Conservation (phyloP, 2,888 invertebrate genomes). For the Graphium colonna region DNA sequence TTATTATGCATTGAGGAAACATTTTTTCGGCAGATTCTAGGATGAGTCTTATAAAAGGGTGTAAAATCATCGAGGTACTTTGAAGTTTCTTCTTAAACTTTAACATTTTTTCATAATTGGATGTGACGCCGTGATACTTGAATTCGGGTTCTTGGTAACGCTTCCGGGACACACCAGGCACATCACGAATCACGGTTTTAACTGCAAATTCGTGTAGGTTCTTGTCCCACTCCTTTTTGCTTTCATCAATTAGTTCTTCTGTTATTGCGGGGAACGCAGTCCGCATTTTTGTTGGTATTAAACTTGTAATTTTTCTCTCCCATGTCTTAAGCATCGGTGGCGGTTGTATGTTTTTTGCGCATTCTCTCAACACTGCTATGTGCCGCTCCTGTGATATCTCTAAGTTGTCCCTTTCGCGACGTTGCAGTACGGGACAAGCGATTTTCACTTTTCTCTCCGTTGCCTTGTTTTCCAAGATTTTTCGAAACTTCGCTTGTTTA, state of each 20-base stretch:
- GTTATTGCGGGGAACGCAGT: conserved; percentile 76
- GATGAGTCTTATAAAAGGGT: conserved; percentile 82
- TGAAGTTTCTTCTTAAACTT: conserved; percentile 77
- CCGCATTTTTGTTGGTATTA: conserved; percentile 78
- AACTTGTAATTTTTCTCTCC: conserved; percentile 80
- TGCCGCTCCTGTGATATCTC: conserved; percentile 74
- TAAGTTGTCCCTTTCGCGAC: conserved; percentile 64
- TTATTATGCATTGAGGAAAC: conserved; percentile 78
- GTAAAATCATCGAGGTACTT: conserved; percentile 80
- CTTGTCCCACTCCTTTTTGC: conserved; percentile 78
- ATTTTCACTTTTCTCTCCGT: conserved; percentile 57
- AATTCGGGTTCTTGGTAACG: conserved; percentile 74
- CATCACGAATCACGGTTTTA: conserved; percentile 80
- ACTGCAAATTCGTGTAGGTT: conserved; percentile 83
- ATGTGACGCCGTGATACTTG: conserved; percentile 82
- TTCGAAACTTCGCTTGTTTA: conserved; percentile 61
- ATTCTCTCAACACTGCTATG: conserved; percentile 76
- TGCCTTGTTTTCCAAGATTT: conserved; percentile 63
- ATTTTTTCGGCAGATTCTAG: conserved; percentile 70
- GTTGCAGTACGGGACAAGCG: conserved; percentile 46
- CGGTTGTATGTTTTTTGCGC: conserved; percentile 79
- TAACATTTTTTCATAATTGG: conserved; percentile 79
- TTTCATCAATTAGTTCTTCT: conserved; percentile 76
- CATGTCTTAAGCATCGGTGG: conserved; percentile 82
- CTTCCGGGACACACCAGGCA: conserved; percentile 74